These are phyloP conservation scores for Nothocercus julius DNA, from an alignment of 2,113 vertebrate species.

Conservation along the genomic window DNA sequence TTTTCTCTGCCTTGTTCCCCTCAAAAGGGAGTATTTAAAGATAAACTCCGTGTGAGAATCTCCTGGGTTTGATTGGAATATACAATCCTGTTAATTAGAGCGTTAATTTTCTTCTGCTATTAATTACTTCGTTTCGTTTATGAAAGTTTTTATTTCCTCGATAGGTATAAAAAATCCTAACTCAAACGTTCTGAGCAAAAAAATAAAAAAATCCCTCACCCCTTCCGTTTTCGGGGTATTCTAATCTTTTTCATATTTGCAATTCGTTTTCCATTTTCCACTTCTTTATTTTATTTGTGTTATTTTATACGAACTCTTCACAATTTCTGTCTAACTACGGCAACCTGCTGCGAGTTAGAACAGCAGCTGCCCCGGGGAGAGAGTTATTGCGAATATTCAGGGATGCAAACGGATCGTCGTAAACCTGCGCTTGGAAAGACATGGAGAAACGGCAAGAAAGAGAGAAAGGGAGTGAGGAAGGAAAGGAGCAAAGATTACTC, in stretches of 20 bases:
- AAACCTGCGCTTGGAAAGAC: not conserved
- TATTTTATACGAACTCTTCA: not conserved
- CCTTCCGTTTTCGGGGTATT: not conserved
- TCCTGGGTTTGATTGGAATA: not conserved
- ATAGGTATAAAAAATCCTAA: not conserved
- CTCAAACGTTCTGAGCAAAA: not conserved
- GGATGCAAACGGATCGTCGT: not conserved
- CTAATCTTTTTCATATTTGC: not conserved
- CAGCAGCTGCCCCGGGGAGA: not conserved
- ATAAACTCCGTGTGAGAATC: not conserved
- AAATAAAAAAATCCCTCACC: not conserved
- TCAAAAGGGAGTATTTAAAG: not conserved
- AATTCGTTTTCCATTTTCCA: not conserved
- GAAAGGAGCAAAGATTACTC: not conserved
- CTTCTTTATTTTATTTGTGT: not conserved
- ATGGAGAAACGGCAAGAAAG: rapidly evolving
- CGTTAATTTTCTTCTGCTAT: not conserved
- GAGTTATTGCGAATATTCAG: not conserved
- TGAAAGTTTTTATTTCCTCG: not conserved
- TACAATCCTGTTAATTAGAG: not conserved
- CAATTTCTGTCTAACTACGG: no score
- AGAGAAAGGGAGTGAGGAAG: not conserved
- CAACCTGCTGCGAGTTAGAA: not conserved
- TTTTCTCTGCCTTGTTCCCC: not conserved
- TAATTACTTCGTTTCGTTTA: not conserved